A percentile compares a stretch with the other conserved stretches of the same genome.
phyloP scores from a whole-genome alignment of 2,797 vertebrate genomes.

The Phrynocephalus forsythii region DNA sequence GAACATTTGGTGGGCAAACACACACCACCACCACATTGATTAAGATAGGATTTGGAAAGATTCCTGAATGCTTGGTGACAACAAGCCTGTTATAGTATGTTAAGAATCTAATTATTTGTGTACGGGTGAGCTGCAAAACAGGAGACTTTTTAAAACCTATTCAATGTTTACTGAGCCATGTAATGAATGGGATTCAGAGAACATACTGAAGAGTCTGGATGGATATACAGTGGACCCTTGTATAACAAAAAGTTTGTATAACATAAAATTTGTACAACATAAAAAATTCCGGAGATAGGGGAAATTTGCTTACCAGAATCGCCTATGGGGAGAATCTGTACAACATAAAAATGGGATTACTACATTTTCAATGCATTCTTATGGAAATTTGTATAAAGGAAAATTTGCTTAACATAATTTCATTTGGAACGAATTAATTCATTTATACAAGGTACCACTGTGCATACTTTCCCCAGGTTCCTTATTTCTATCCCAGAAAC shows the following conservation, averaged over 20 bases:
- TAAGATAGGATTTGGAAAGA: not conserved
- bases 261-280: too few relatives aligned
- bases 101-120: not conserved
- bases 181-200: slow-evolving; percentile 20
- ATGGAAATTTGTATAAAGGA: too few relatives aligned
- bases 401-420: too few relatives aligned
- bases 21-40: not conserved
- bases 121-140: too few relatives aligned
- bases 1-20: not conserved
- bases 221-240: not conserved
- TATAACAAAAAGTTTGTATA: too few relatives aligned
- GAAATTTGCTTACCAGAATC: too few relatives aligned
- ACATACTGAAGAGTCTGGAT: not conserved
- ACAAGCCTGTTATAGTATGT: not conserved
- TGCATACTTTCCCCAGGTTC: not conserved
- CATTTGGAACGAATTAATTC: too few relatives aligned
- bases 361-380: too few relatives aligned
- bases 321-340: too few relatives aligned
- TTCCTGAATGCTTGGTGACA: not conserved
- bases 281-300: too few relatives aligned
- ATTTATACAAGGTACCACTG: too few relatives aligned
- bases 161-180: not conserved
- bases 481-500: not conserved
- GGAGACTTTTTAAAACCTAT: slow-evolving; percentile 1
- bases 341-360: too few relatives aligned